A percentile compares a stretch with the other conserved stretches of the same genome.
Conservation (phyloP, 2,888 invertebrate species). For the Deilephila elpenor region DNA sequence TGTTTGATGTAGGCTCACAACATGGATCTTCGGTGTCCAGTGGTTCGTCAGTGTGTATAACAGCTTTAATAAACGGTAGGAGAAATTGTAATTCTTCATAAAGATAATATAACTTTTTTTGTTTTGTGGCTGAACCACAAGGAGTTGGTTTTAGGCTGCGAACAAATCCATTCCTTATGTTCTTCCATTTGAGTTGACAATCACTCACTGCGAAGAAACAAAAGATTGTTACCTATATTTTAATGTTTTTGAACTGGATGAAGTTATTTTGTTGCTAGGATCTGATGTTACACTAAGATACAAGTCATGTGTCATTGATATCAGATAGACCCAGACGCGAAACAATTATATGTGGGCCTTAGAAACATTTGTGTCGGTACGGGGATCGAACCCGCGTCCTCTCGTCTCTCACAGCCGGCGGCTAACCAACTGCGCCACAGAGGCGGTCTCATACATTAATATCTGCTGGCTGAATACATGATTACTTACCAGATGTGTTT, state of each 20-base stretch:
- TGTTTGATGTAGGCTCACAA: neutral
- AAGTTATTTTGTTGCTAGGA: too few species aligned
- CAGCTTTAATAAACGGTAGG: slow-evolving; percentile 23
- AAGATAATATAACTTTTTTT: slow-evolving; percentile 29
- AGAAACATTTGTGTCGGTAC: too few species aligned
- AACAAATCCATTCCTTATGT: slow-evolving; percentile 27
- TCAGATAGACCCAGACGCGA: too few species aligned
- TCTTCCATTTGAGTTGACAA: slow-evolving; percentile 31
- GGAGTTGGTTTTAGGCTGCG: slow-evolving; percentile 28
- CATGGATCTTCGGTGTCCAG: neutral
- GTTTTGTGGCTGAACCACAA: slow-evolving; percentile 27
- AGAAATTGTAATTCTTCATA: slow-evolving; percentile 29
- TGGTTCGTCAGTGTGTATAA: neutral
- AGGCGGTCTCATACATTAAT: too few species aligned
- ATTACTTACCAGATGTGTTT: slow-evolving; percentile 13
- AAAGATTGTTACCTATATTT: neutral
- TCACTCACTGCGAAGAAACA: slow-evolving; percentile 22
- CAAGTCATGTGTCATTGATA: too few species aligned
- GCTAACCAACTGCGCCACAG: too few species aligned
- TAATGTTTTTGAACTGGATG: too few species aligned
- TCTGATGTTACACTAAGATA: too few species aligned
- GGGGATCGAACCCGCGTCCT: too few species aligned
- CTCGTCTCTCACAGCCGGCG: too few species aligned
- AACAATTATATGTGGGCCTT: too few species aligned
- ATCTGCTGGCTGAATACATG: too few species aligned